Base-by-base conservation (phyloP, 2,888 invertebrate species). In the Lasioglossum leucozonium region DNA sequence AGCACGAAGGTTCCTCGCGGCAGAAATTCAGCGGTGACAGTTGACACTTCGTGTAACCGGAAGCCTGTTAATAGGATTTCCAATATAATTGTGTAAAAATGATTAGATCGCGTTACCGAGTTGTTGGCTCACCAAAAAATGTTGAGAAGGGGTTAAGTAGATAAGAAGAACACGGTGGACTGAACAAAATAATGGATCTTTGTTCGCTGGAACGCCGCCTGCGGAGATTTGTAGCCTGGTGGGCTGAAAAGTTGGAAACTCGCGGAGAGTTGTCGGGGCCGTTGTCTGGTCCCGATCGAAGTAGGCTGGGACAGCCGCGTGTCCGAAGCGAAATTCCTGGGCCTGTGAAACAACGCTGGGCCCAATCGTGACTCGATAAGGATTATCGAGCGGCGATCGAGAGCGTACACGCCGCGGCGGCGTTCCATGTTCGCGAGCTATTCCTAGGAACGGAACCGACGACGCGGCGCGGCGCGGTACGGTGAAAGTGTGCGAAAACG, bases 401-500 rank as follows among this genome's bases (percentile, higher is more conserved):
- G 51, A 79, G 82, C 74, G 69, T 69, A 69, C 77, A 67, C 72
- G 47, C 34, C 22, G 55, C 37, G 67, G 67, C 51, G 51, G 72
- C 77, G 77, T 76, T 77, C 67, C 51, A 51, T 79, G 79, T 77
- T 82, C 79, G n/a, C 30, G 69, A 65, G 47, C 75, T 78, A 79
- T 87, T 79, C 77, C 84, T 86, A 82, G 77, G 82, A 86, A 78
- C 76, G 88, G 89, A 87, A 88, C 82, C 90, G 88, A 81, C 88
- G 80, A 81, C 88, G 81, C 83, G 80, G 87, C 84, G 81, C 79
- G 92, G 93, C 88, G 81, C 83, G 80, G 87, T 83, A 81, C 79
- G 92, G 93, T 92, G 94, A 93, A 93, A 93, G 93, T 93, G 92
- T 92, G 93, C 92, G 92, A 93, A 92, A 91, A 88, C 79, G 88